Evolutionary conservation across 2,113 vertebrate species (phyloP), one percentile per base, ranked within the genome.

Genomic region (Puffinus mauretanicus): DNA sequence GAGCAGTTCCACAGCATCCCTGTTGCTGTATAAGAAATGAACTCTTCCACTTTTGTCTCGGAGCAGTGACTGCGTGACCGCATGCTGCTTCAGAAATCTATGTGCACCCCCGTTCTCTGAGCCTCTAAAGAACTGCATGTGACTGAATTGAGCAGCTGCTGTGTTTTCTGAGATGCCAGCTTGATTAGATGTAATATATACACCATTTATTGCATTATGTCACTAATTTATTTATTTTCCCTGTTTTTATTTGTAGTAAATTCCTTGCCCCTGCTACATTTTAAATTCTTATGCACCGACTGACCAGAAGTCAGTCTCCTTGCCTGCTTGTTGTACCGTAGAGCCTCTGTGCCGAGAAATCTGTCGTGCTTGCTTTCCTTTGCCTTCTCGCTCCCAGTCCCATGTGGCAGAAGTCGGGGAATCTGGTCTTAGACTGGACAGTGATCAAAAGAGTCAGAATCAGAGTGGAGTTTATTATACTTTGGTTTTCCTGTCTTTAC

Each of bases 121-220:
- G 77, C 34, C 69, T 76, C 69, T 61, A 3, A 91, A 89, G 66
- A 80, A 42, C 6, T 72, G 27, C 21, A 12, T 65, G 65, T 95
- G 90, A 91, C 52, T 86, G 91, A 94, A 86, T 30, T 65, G 86
- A 82, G 29, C 88, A 95, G 77, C 73, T 96, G 72, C 69, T 57
- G 29, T 69, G 49, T 96, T 94, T 89, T 82, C 61, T 79, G 52
- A 96, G 57, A 47, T 72, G 47, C 30, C 49, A 65, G 13, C 54
- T 92, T 72, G 44, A 82, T 89, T 88, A 84, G 34, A 44, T 94
- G 40, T 49, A 65, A 77, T 47, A 54, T 51, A 79, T 36, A 47
- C 30, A 47, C n/a, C 10, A 22, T 79, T 85, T 90, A 58, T 42
- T 71, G 57, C 49, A 21, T 64, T 66, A 60, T 22, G n/a, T 40